Conservation (phyloP, 2,888 invertebrate species). For the Eledone cirrhosa region DNA sequence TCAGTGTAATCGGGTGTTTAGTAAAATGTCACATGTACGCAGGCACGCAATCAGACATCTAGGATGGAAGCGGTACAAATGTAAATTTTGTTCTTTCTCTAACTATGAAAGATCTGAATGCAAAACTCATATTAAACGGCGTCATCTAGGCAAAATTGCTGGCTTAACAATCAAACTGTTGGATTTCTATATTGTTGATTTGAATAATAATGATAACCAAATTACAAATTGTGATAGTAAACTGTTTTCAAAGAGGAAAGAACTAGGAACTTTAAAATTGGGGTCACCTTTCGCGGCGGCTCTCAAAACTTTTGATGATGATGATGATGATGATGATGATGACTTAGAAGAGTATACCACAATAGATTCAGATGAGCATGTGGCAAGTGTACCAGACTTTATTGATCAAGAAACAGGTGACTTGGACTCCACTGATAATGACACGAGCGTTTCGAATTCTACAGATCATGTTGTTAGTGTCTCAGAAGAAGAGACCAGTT, state of each 20-base stretch:
- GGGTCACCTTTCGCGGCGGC: no score
- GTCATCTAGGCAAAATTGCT: slow-evolving; percentile 42
- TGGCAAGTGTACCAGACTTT: not conserved
- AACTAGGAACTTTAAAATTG: no score
- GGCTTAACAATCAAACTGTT: slow-evolving; percentile 25
- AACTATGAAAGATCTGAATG: slow-evolving; percentile 54
- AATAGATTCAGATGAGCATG: not conserved
- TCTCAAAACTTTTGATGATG: no score
- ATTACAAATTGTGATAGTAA: no score
- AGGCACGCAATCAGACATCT: slow-evolving; percentile 78
- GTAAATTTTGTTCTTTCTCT: slow-evolving; percentile 76
- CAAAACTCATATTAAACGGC: slow-evolving; percentile 49
- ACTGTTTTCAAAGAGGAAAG: no score
- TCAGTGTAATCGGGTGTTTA: slow-evolving; percentile 66
- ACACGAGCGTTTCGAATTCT: no score
- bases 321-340: no score
- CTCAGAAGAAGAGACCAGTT: no score
- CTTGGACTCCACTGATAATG: not conserved
- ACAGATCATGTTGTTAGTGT: no score
- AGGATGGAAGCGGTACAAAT: slow-evolving; percentile 79
- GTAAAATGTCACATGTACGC: slow-evolving; percentile 74
- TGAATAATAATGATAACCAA: slow-evolving; percentile 38
- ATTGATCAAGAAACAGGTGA: not conserved
- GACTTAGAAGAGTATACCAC: no score
- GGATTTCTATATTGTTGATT: slow-evolving; percentile 44